Evolutionary conservation across 2,113 vertebrate species (phyloP).

Genomic region (Pristiophorus japonicus): DNA sequence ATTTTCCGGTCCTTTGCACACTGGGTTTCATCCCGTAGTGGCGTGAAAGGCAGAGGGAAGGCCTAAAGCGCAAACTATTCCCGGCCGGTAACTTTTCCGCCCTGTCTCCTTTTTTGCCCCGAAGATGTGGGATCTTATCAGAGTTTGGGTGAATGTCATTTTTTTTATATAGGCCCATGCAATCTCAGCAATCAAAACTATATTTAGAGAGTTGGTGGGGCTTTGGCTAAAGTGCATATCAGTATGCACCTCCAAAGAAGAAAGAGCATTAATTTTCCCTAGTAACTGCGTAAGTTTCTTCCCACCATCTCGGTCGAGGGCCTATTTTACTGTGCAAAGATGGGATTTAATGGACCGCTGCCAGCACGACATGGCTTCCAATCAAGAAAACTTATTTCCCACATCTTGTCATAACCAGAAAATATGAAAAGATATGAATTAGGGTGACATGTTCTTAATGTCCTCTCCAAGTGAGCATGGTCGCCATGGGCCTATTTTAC

Average conservation of each 20-base stretch:
- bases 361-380: too few species aligned
- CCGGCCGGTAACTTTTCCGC: too few species aligned
- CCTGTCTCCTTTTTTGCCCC: too few species aligned
- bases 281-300: background rate
- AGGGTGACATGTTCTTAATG: background rate
- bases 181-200: background rate
- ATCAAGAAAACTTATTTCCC: too few species aligned
- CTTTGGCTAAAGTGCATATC: background rate
- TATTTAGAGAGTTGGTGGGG: background rate
- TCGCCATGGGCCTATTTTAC: background rate
- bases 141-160: background rate
- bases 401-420: too few species aligned
- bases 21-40: too few species aligned
- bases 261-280: too few species aligned
- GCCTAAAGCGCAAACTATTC: too few species aligned
- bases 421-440: too few species aligned
- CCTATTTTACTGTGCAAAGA: background rate
- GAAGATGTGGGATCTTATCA: background rate
- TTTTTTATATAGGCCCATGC: background rate
- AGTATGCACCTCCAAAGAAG: background rate
- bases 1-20: too few species aligned
- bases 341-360: background rate
- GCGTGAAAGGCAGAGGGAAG: too few species aligned
- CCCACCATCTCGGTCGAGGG: background rate
- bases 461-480: background rate